phyloP scores from a whole-genome alignment of 1,140 invertebrate species.

The Lysiphlebus fabarum region DNA sequence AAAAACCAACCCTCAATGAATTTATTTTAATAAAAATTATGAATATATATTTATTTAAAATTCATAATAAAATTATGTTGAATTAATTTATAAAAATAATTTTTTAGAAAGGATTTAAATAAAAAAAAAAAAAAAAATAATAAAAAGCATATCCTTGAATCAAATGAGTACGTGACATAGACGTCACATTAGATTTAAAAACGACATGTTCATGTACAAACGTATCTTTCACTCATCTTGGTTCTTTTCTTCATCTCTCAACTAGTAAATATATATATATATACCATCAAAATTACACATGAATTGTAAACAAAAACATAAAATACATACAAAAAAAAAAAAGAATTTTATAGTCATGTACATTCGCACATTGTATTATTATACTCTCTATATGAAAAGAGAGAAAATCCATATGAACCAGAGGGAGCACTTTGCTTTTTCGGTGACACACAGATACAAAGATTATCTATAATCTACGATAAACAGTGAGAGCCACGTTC shows the following conservation, averaged over 20 bases:
- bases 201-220: slow-evolving; percentile 46
- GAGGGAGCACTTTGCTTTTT: slow-evolving; percentile 49
- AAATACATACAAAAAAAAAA: background rate
- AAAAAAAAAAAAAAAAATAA: slow-evolving; percentile 20
- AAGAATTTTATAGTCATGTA: background rate
- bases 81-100: background rate
- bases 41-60: no score
- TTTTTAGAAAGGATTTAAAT: slow-evolving; percentile 25
- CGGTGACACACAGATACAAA: slow-evolving; percentile 48
- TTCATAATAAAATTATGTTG: background rate
- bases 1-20: no score
- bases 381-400: background rate
- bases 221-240: slow-evolving; percentile 47
- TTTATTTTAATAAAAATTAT: no score
- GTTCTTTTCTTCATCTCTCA: slow-evolving; percentile 26
- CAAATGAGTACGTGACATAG: slow-evolving; percentile 43
- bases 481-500: slow-evolving; percentile 44
- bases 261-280: background rate
- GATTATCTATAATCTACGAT: slow-evolving; percentile 53
- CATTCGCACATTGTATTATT: background rate
- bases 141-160: background rate
- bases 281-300: no score
- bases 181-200: slow-evolving; percentile 54
- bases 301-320: no score
- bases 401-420: slow-evolving; percentile 16